Evolutionary conservation across 2,113 vertebrate genomes (phyloP).

Genomic region (Mohoua ochrocephala): DNA sequence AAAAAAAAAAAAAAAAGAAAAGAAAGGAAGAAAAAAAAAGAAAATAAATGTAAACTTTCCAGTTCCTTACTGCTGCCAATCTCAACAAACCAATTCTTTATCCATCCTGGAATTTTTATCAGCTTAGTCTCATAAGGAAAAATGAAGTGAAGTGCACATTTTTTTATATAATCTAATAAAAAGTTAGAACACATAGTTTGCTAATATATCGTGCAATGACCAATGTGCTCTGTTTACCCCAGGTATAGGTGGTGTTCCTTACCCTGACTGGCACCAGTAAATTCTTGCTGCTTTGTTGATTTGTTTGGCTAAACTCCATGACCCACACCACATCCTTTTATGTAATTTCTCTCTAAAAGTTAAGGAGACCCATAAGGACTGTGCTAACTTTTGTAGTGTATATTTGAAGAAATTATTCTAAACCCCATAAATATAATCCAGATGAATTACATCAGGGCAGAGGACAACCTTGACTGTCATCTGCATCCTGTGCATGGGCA

Average conservation of each 20-base stretch:
- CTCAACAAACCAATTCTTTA: conserved; percentile 45
- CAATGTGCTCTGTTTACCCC: background rate
- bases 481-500: background rate
- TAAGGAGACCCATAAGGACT: background rate
- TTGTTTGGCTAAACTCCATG: background rate
- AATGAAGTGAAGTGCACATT: background rate
- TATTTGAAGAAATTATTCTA: background rate
- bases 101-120: conserved; percentile 44
- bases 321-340: background rate
- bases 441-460: background rate
- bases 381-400: background rate
- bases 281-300: background rate
- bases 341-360: background rate
- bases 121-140: background rate
- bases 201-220: background rate
- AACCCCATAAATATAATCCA: background rate
- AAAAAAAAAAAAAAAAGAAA: background rate
- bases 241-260: background rate
- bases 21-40: background rate
- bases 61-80: background rate
- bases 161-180: background rate
- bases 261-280: background rate
- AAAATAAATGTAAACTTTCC: background rate
- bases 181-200: background rate
- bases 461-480: background rate